These are phyloP conservation scores for Lanius collurio DNA, from an alignment of 2,113 vertebrate genomes.

Conservation along the genomic window DNA sequence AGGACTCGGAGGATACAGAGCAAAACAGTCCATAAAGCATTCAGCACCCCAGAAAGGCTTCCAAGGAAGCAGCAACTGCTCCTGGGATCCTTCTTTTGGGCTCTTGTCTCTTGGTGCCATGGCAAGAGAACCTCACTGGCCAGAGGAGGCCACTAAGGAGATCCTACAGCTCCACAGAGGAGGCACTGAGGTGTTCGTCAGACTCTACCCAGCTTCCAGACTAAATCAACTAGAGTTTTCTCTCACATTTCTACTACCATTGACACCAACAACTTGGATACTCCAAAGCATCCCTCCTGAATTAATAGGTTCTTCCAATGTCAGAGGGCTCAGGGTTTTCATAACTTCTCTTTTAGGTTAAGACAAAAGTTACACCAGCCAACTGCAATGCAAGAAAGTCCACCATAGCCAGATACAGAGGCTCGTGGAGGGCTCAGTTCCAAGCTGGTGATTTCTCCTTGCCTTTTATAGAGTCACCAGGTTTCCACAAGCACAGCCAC, in stretches of 20 bases:
- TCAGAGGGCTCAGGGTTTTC: background rate
- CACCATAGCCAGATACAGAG: background rate
- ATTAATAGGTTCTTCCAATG: background rate
- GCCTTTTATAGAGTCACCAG: background rate
- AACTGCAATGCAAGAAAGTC: background rate
- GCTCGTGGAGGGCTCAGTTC: background rate
- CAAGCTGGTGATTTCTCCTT: background rate
- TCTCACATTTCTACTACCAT: background rate
- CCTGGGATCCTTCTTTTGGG: background rate
- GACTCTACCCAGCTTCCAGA: background rate
- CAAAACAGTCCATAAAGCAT: background rate
- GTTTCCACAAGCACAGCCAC: background rate
- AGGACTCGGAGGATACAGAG: background rate
- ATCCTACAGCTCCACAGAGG: background rate
- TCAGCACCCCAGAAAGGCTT: background rate
- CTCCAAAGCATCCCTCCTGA: background rate
- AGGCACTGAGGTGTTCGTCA: background rate
- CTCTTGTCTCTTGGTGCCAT: background rate
- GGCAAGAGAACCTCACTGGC: background rate
- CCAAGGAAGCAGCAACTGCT: background rate
- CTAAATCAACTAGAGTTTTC: background rate
- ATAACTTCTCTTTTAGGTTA: background rate
- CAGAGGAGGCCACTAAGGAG: background rate
- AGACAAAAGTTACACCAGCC: background rate
- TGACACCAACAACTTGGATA: background rate